These are phyloP conservation scores for Pseudoatta argentina DNA, from an alignment of 1,140 invertebrate species.

Conservation along the genomic window DNA sequence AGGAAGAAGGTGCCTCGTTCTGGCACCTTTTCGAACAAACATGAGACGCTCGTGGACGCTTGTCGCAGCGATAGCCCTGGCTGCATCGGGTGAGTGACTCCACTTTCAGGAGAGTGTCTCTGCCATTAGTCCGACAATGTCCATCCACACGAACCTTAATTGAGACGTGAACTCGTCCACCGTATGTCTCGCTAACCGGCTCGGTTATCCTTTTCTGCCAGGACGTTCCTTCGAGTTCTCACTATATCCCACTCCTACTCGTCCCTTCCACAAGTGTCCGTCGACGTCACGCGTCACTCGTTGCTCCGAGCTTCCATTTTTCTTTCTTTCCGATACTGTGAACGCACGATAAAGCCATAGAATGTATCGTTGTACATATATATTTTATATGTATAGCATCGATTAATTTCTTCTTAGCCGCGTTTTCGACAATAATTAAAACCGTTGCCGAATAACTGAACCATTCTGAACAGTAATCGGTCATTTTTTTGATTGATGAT, in stretches of 20 bases:
- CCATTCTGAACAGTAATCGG: neutral
- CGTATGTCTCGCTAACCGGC: neutral
- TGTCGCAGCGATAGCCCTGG: slow-evolving; percentile 86
- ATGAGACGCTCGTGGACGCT: slow-evolving; percentile 84
- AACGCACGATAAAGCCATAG: neutral
- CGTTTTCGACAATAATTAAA: slow-evolving; percentile 16
- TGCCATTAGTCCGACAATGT: slow-evolving; percentile 1
- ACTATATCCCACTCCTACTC: slow-evolving; percentile 1
- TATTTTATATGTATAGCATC: neutral
- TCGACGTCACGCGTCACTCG: slow-evolving; percentile 54
- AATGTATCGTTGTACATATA: neutral
- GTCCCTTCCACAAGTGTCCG: slow-evolving; percentile 59
- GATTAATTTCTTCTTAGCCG: neutral
- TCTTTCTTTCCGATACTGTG: slow-evolving; percentile 11
- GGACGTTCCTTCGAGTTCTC: slow-evolving; percentile 4
- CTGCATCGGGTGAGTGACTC: slow-evolving; percentile 84
- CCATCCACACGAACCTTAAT: neutral
- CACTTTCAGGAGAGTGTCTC: neutral
- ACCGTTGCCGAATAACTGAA: neutral
- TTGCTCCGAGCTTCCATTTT: neutral
- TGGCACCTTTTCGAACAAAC: slow-evolving; percentile 76
- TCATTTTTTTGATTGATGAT: neutral
- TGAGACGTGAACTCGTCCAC: slow-evolving; percentile 52
- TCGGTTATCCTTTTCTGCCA: neutral
- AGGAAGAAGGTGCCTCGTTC: slow-evolving; percentile 64